Base-by-base conservation (phyloP, 1,140 invertebrate species). In the Cotesia vestalis region DNA sequence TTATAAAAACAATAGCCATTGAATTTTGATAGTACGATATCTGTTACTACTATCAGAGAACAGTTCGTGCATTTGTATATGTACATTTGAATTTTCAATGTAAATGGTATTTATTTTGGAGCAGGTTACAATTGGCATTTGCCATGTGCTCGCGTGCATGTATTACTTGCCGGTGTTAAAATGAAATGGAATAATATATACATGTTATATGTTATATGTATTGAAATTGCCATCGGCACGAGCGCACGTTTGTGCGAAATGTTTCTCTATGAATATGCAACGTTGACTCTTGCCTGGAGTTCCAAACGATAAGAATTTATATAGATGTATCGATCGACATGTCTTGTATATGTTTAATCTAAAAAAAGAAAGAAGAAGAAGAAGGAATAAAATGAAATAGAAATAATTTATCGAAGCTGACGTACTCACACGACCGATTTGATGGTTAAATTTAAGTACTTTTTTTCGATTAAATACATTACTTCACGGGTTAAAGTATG, bases 181-280 rank as follows among this genome's bases (percentile, higher is more conserved):
- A 38, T 17, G 14, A 20, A 55, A 38, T 46, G 40, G 40, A 46
- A 6, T 9, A 9, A 46, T 46, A 46, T 40, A 40, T 38, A 63
- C 9, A 40, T 40, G 9, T 40, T 40, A 40, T 46, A 40, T 36
- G n/a, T 36, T 27, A 14, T 14, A 40, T 40, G 40, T 51, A 36
- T 46, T 51, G 12, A 2, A 27, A 64, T 64, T 64, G 40, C 62
- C 35, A 63, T 40, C 36, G 61, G 59, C 17, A 63, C 34, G 36
- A 12, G 61, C 38, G 38, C 63, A 53, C 46, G 63, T 66, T 66
- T 66, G 59, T 11, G 63, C 46, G 40, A 14, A 66, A 51, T 66
- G 63, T 66, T 66, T n/a, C 3, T 20, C 11, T 27, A 67, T 67
- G 66, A 67, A 67, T 67, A 67, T 67, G 40, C 66, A 67, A 67